phyloP scores from a whole-genome alignment of 2,113 vertebrate species.

The Lipophrys pholis region DNA sequence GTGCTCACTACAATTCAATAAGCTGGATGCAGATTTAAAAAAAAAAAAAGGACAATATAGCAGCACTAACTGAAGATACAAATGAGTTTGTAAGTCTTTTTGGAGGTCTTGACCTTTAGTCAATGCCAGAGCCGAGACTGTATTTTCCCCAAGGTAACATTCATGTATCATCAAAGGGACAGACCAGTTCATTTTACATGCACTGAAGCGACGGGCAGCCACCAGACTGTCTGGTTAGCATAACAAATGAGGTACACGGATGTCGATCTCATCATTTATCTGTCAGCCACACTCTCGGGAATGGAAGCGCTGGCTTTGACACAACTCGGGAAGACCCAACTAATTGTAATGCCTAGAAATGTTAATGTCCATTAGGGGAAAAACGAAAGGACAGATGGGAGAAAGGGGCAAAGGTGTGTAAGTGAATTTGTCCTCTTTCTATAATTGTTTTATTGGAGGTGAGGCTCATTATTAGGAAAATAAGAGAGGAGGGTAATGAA shows the following conservation, averaged over 20 bases:
- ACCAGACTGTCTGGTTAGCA: conserved; percentile 27
- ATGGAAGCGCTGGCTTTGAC: conserved; percentile 4
- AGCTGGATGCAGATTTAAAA: conserved; percentile 25
- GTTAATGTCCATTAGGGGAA: conserved; percentile 19
- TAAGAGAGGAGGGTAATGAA: conserved; percentile 64
- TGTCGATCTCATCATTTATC: conserved; percentile 35
- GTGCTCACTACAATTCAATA: conserved; percentile 44
- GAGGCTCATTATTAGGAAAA: conserved; percentile 64
- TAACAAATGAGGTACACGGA: conserved; percentile 36
- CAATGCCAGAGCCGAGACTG: conserved; percentile 15
- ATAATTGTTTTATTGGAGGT: conserved; percentile 70
- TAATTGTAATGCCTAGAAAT: conserved; percentile 44
- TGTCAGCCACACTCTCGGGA: conserved; percentile 37
- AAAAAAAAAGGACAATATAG: background rate
- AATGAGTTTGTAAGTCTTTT: conserved; percentile 15
- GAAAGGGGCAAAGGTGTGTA: background rate
- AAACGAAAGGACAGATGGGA: conserved; percentile 20
- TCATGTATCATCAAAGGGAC: conserved; percentile 28
- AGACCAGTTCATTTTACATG: conserved; percentile 30
- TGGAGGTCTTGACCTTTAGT: conserved; percentile 22
- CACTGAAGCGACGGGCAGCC: background rate
- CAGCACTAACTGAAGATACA: background rate
- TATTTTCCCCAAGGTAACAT: conserved; percentile 41
- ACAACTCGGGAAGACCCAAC: conserved; percentile 17
- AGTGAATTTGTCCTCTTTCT: conserved; percentile 36